Base-by-base conservation (phyloP, 2,797 vertebrate genomes). In the Hafferia zeledoni region DNA sequence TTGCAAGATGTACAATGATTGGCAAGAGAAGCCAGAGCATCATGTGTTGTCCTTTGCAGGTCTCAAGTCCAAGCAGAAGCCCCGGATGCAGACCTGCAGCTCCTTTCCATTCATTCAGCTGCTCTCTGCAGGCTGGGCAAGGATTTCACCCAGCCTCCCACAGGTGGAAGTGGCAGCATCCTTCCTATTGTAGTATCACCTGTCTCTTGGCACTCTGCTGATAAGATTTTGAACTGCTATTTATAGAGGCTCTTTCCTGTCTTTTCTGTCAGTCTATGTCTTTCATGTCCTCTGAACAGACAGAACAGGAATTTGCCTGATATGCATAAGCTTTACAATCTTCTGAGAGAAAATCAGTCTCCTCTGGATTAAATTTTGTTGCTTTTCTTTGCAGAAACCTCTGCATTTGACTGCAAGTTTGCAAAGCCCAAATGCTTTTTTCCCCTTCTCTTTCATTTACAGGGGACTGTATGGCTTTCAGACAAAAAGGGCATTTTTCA, bases 101-200 rank as follows among this genome's bases (percentile, higher is more conserved):
- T 82, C 37, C 44, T 20, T 49, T 43, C 46, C 67, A 57, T 24
- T 50, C 5, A 1, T 61, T 27, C 41, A 41, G 52, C 56, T 67
- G 10, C 13, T 74, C 2, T 5, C 24, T 46, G 27, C 0, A 2
- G 41, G 11, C 41, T 2, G 2, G 35, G 47, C 0, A 0, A 71
- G 61, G 64, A 53, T 46, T 31, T 64, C 46, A 15, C 33, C 28
- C 14, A 1, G 15, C 24, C 33, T 71, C 47, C 56, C 39, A 8
- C 35, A 19, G 30, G 44, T 60, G 70, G 44, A 63, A 56, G 17
- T 8, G 5, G 30, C n/a, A 78, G 56, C 72, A 47, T 43, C 52
- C n/a, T 70, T 77, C 60, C 39, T 22, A 1, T 3, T 41, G 31
- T 13, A 37, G 1, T 20, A 31, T 27, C 27, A 8, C 13, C 53